Evolutionary conservation across 2,797 vertebrate species (phyloP), one percentile per base, ranked within the genome.

Genomic region (Tadarida brasiliensis): DNA sequence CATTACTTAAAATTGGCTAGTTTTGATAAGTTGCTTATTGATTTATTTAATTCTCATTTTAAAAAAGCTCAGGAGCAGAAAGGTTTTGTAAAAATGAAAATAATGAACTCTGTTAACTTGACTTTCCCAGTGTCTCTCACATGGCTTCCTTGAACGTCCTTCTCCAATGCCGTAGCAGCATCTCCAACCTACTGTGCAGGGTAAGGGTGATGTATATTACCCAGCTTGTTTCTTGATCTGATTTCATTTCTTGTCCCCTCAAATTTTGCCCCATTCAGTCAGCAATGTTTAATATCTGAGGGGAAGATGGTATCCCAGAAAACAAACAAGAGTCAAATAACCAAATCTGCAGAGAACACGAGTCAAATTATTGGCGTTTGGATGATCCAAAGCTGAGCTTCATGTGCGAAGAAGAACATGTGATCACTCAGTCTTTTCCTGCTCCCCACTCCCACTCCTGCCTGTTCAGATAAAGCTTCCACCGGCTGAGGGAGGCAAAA

Each of bases 11-110:
- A 94, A 68, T n/a, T 56, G 33, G 1, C 10, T 30, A 56, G 33
- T 47, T 84, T 95, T 77, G 49, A 54, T 77, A 70, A 70, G 33
- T 35, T 70, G 35, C 68, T 70, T 70, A 70, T 39, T 70, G 33
- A 70, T 74, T 92, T 80, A 80, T 74, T 92, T 78, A 71, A 51
- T 84, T 84, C 70, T 91, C 47, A 44, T 70, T 68, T 35, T 20
- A 39, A 84, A 65, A 78, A 59, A 39, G 4, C 28, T 89, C 65
- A 70, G 73, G 28, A 85, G 49, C 39, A 85, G 35, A 74, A 59
- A 28, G 28, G 19, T 90, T 90, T 83, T 90, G 11, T 56, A 68
- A 39, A 67, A 76, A 76, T 76, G 22, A 28, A 90, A 74, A 93
- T 76, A 70, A 90, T 20, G 51, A 90, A 73, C 47, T 28, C 11